A percentile compares a stretch with the other conserved stretches of the same genome.
These are phyloP conservation scores for Samia ricini DNA, from an alignment of 1,140 invertebrate species.

Conservation along the genomic window DNA sequence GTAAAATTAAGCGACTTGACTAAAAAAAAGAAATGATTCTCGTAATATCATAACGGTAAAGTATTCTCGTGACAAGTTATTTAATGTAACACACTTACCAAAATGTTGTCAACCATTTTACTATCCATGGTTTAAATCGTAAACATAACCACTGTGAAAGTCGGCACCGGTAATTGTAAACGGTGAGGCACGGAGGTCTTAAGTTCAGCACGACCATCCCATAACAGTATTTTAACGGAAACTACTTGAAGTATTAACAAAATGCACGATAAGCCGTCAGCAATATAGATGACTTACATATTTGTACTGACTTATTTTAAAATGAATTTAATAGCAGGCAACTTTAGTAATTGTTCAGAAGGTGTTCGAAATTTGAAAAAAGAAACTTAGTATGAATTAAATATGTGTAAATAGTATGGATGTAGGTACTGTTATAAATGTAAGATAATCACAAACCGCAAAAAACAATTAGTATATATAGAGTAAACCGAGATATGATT, in stretches of 20 bases:
- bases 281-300: no score
- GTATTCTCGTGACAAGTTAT: neutral
- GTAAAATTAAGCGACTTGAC: neutral
- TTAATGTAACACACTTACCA: slow-evolving; percentile 8
- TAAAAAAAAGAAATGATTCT: neutral
- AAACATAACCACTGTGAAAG: neutral
- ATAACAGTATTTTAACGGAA: neutral
- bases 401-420: no score
- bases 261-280: neutral
- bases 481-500: no score
- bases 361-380: no score
- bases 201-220: neutral
- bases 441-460: no score
- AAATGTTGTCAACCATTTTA: neutral
- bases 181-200: neutral
- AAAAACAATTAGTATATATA: no score
- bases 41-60: slow-evolving; percentile 7
- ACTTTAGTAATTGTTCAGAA: no score
- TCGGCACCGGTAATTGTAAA: neutral
- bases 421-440: no score
- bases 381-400: no score
- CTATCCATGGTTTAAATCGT: neutral
- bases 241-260: neutral
- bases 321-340: no score
- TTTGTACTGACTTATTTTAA: neutral